A percentile compares a stretch with the other conserved stretches of the same genome.
These are phyloP conservation scores for Matsumurasca onukii DNA, from an alignment of 1,140 invertebrate genomes.

Conservation along the genomic window DNA sequence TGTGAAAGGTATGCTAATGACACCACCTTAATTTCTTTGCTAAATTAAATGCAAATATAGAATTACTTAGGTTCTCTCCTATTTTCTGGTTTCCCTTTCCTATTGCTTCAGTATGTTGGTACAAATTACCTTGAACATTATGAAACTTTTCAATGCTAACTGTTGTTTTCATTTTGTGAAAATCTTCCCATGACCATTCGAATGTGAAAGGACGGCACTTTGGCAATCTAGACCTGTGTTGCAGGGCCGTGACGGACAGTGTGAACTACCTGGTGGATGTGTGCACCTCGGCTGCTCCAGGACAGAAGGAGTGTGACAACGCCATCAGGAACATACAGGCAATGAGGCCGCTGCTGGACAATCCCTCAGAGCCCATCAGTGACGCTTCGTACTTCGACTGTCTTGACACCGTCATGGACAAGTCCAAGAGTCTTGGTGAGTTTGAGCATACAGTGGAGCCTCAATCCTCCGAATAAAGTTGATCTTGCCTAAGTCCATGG, in stretches of 20 bases:
- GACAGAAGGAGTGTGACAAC: conserved; percentile 96
- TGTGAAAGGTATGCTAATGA: too few relatives aligned
- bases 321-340: conserved; percentile 92
- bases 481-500: background rate
- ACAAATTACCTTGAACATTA: too few relatives aligned
- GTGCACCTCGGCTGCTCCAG: conserved; percentile 70
- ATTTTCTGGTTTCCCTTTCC: too few relatives aligned
- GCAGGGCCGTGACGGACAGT: conserved; percentile 80
- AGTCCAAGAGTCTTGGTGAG: conserved; percentile 75
- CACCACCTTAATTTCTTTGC: too few relatives aligned
- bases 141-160: too few relatives aligned
- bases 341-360: conserved; percentile 77
- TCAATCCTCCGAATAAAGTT: background rate
- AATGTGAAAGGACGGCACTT: too few relatives aligned
- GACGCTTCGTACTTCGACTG: conserved; percentile 93
- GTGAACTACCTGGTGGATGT: conserved; percentile 85
- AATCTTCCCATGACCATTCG: too few relatives aligned
- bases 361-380: conserved; percentile 85
- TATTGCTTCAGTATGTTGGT: too few relatives aligned
- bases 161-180: too few relatives aligned
- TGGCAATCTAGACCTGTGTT: too few relatives aligned
- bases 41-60: too few relatives aligned
- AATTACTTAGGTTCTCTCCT: too few relatives aligned
- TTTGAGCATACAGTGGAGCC: background rate
- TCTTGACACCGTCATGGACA: conserved; percentile 91